Evolutionary conservation across 1,140 invertebrate species (phyloP), one percentile per base, ranked within the genome.

Genomic region (Cylas formicarius): DNA sequence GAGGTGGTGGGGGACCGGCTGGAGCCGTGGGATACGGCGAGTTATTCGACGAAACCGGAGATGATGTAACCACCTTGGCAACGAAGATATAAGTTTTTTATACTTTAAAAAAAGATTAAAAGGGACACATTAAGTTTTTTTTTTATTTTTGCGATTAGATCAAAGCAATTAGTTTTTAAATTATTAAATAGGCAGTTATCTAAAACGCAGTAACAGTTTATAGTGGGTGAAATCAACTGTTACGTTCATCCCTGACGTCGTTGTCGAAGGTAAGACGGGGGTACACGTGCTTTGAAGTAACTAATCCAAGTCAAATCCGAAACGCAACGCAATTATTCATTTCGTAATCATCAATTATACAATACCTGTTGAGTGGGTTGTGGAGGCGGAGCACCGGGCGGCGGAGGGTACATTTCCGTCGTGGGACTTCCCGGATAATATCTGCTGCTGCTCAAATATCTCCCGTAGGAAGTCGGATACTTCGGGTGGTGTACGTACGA

Each of bases 391-490:
- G 55, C 44, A 33, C 41, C 52, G 17, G 50, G 41, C 13, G 57
- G 46, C 19, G 58, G 53, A 31, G 55, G 40, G 37, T 61, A 61
- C 7, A 64, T 36, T 11, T 64, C 62, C 5, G 56, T 56, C n/a
- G 64, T 57, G 40, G 61, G 58, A 14, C 64, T 60, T 16, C 56
- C 53, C 9, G 66, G 59, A 53, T 66, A 68, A 45, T 66, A 66
- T 22, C 53, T 48, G 17, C 55, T 39, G 16, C 46, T 38, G 24
- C 48, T 39, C 27, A 62, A 28, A 40, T 58, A 60, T 39, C 60
- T 51, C 26, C 57, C 50, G n/a, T n/a, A n/a, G n/a, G n/a, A n/a
- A n/a, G n/a, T n/a, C n/a, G 66, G 56, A 57, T 71, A 67, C 19
- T 48, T 47, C 49, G 69, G 75, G 44, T 76, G 48, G 9, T 40